Conservation (phyloP, 2,113 vertebrate species). For the Oreochromis spilurus region DNA sequence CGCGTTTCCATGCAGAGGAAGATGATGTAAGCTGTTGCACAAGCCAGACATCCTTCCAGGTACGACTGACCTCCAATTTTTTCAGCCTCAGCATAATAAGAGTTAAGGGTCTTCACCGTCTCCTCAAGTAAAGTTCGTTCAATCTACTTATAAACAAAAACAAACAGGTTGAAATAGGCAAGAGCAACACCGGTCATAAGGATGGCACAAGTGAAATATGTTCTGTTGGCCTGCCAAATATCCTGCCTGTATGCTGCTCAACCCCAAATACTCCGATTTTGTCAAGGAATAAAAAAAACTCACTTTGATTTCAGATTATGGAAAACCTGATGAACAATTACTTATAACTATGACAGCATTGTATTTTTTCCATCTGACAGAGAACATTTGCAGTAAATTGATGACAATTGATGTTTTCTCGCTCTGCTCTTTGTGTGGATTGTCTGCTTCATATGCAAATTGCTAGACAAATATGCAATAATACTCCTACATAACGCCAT, state of each 20-base stretch:
- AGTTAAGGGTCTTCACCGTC: slow-evolving; percentile 95
- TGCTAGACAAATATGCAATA: not conserved
- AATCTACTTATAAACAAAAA: slow-evolving; percentile 75
- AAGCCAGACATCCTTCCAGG: slow-evolving; percentile 93
- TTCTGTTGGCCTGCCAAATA: slow-evolving; percentile 9
- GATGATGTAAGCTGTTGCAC: slow-evolving; percentile 92
- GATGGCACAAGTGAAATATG: not conserved
- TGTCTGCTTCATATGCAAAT: not conserved
- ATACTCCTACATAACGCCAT: not conserved
- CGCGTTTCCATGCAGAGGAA: slow-evolving; percentile 99
- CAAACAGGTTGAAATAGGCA: not conserved
- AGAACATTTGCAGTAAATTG: not conserved
- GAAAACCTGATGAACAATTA: not conserved
- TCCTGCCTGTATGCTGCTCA: slow-evolving; percentile 14
- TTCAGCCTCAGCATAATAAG: slow-evolving; percentile 89
- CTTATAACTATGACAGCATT: not conserved
- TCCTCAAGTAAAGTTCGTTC: slow-evolving; percentile 92
- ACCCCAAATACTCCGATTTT: not conserved
- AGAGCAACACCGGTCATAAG: not conserved
- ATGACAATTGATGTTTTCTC: not conserved
- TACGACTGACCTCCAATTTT: slow-evolving; percentile 96
- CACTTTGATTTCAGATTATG: not conserved
- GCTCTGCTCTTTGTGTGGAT: not conserved
- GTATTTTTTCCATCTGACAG: not conserved
- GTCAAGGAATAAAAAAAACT: not conserved